Base-by-base conservation (phyloP, 2,888 invertebrate genomes). In the Ceraclea dissimilis region DNA sequence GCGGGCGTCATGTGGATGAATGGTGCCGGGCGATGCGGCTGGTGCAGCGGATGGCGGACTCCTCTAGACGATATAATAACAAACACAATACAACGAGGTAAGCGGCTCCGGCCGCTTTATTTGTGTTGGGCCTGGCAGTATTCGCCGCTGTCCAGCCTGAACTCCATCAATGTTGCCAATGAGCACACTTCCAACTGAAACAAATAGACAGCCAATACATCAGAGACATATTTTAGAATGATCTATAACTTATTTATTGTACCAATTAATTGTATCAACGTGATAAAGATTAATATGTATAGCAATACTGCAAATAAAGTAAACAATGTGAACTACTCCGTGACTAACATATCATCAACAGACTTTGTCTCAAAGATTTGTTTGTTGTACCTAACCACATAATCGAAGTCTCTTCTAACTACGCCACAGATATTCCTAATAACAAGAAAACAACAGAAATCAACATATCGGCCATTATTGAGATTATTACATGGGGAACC, bases 71-170 rank as follows among this genome's bases (percentile, higher is more conserved):
- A 39, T 16, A 5, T 13, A 39, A 39, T 39, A 39, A 39, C 39
- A 39, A 39, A 39, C n/a, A 39, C 39, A 8, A 39, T 39, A 13
- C 39, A 39, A 39, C 5, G 13, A 39, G 13, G 13, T 16, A 39
- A 39, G 64, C 63, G 63, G 64, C 63, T 63, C 64, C 71, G 68
- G 68, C 69, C 67, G 74, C 77, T 80, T 86, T 90, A 90, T 90
- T 91, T 92, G 93, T 93, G 93, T 88, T 94, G 94, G 79, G 93
- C 93, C 86, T 93, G 93, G 89, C 94, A 94, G 85, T 93, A 94
- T 83, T 94, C 93, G 83, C 93, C 92, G 80, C 93, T 93, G 86
- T 93, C 93, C 86, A 93, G 89, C 83, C 90, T 88, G 90, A 93
- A 93, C 93, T 92, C 92, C 92, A 92, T 92, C 88, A 88, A 90